Percentiles rank a stretch among this genome's conserved stretches.
phyloP scores from a whole-genome alignment of 1,140 invertebrate species.

The Drosophila truncata region DNA sequence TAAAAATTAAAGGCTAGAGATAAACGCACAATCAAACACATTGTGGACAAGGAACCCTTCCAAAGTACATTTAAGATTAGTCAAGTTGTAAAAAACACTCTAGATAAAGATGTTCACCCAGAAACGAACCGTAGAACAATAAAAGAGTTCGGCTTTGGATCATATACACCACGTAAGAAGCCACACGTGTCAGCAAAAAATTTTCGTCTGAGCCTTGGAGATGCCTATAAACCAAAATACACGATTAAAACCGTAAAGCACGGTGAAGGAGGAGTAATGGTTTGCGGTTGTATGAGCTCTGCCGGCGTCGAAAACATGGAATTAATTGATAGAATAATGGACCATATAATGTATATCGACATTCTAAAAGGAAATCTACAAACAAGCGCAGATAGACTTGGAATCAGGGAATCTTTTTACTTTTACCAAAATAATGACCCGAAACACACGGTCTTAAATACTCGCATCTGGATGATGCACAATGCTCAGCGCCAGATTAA shows the following conservation, averaged over 20 bases:
- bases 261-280: neutral
- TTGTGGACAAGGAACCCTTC: neutral
- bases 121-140: neutral
- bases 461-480: neutral
- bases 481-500: too few relatives aligned
- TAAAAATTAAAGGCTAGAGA: neutral
- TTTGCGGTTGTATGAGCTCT: neutral
- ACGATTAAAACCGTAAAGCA: slow-evolving; percentile 1
- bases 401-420: neutral
- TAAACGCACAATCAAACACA: neutral
- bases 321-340: too few relatives aligned
- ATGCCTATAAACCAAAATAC: neutral
- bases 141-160: neutral
- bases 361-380: neutral
- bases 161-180: neutral
- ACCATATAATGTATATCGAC: neutral
- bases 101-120: neutral
- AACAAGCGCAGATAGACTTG: neutral
- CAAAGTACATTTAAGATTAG: neutral
- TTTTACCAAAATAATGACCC: neutral
- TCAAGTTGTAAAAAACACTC: neutral
- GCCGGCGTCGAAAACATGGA: too few relatives aligned
- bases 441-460: neutral
- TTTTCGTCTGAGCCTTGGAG: neutral
- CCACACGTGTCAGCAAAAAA: neutral